These are phyloP conservation scores for Chrysaora quinquecirrha DNA, from an alignment of 30 jellyfish, hydroid and myxozoan genomes.

Conservation along the genomic window DNA sequence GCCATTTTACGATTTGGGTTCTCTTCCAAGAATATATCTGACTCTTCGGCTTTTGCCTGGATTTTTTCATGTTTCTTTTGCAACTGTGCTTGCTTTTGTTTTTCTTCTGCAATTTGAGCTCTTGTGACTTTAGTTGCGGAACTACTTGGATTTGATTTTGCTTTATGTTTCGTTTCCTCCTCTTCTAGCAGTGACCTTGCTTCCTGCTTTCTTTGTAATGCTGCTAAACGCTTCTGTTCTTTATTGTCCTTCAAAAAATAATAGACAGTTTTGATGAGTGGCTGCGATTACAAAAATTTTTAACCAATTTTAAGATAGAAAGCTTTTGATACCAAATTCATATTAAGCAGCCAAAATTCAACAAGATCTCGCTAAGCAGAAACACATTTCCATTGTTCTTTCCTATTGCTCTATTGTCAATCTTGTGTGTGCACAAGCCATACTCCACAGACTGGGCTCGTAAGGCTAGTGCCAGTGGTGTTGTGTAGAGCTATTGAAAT, in stretches of 20 bases:
- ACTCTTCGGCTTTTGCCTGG: constrained; percentile 35
- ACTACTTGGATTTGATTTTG: constrained; percentile 19
- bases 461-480: no score
- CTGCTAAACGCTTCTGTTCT: constrained; percentile 67
- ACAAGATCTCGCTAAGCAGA: no score
- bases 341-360: no score
- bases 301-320: no score
- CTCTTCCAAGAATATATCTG: constrained; percentile 61
- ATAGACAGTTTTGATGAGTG: no score
- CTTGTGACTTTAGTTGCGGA: constrained; percentile 71
- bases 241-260: constrained; percentile 68
- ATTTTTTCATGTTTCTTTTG: constrained; percentile 19
- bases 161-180: constrained; percentile 54
- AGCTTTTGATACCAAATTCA: no score
- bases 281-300: no score
- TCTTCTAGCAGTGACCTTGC: constrained; percentile 71
- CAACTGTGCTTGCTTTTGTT: constrained; percentile 45
- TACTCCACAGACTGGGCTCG: no score
- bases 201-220: constrained; percentile 68
- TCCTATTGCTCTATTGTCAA: no score
- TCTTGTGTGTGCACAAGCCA: no score
- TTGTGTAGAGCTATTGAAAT: no score
- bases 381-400: no score
- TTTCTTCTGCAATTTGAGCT: constrained; percentile 72
- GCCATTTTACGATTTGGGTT: constrained; percentile 91